Evolutionary conservation across 2,797 vertebrate genomes (phyloP).

Genomic region (Mionectes olivaceus): DNA sequence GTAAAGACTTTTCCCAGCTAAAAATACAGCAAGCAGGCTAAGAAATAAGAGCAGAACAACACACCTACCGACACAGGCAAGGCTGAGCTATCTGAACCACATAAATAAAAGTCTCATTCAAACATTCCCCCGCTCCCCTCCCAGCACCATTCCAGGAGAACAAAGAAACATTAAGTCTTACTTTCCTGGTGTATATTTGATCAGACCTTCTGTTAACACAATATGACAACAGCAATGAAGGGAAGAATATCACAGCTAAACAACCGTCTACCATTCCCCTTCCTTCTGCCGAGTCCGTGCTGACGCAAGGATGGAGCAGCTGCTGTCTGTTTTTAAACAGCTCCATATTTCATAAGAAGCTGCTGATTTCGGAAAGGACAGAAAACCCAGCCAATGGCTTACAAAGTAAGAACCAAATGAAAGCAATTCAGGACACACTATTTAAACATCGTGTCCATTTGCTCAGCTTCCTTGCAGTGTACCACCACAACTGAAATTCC

Average conservation of each 20-base stretch:
- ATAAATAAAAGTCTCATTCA: conserved; percentile 70
- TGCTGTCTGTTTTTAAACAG: conserved; percentile 72
- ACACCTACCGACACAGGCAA: neutral
- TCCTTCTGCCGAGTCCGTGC: conserved; percentile 48
- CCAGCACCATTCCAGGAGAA: conserved; percentile 53
- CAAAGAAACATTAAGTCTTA: conserved; percentile 72
- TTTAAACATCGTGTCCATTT: conserved; percentile 27
- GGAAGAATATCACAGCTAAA: conserved; percentile 57
- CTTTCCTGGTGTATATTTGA: conserved; percentile 66
- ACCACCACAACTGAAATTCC: neutral
- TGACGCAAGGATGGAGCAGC: conserved; percentile 69
- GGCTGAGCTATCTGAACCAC: neutral
- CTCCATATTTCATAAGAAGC: conserved; percentile 68
- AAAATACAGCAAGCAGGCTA: conserved; percentile 12
- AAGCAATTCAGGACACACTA: conserved; percentile 56
- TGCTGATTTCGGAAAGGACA: conserved; percentile 67
- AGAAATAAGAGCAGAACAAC: conserved; percentile 46
- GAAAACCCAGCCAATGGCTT: conserved; percentile 62
- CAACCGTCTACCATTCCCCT: conserved; percentile 58
- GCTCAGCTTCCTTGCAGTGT: conserved; percentile 25
- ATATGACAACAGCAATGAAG: conserved; percentile 61
- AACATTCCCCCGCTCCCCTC: conserved; percentile 18
- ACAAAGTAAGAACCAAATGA: conserved; percentile 62
- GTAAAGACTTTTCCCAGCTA: conserved; percentile 38
- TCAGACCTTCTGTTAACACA: conserved; percentile 70